A percentile compares a stretch with the other conserved stretches of the same genome.
phyloP scores from a whole-genome alignment of 2,113 vertebrate species.

The zebrafish (Danio rerio) region DNA sequence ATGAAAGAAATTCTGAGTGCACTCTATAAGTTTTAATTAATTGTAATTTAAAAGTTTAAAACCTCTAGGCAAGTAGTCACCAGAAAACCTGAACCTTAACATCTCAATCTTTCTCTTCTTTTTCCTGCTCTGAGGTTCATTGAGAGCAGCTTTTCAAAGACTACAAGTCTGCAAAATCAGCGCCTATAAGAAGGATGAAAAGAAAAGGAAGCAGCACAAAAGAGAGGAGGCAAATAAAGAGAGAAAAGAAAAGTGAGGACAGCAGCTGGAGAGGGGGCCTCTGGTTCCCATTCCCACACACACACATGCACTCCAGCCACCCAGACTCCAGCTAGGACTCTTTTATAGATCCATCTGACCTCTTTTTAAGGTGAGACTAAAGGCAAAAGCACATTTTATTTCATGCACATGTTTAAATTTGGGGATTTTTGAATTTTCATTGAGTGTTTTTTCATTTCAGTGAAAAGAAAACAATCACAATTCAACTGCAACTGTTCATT shows the following conservation, averaged over 20 bases:
- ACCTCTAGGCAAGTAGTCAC: not conserved
- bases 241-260: conserved; percentile 50
- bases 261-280: conserved; percentile 51
- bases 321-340: conserved; percentile 50
- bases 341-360: conserved; percentile 41
- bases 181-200: conserved; percentile 29
- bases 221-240: conserved; percentile 22
- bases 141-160: conserved; percentile 39
- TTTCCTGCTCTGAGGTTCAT: conserved; percentile 40
- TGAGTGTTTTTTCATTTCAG: too few relatives aligned
- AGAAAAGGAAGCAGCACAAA: conserved; percentile 45
- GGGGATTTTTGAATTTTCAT: too few relatives aligned
- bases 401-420: too few relatives aligned
- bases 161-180: conserved; percentile 34
- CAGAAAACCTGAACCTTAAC: conserved; percentile 5
- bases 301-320: conserved; percentile 27
- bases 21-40: not conserved
- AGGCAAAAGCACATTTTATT: too few relatives aligned
- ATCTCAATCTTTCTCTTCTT: conserved; percentile 40
- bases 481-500: too few relatives aligned
- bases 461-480: too few relatives aligned
- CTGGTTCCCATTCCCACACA: conserved; percentile 30
- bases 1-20: not conserved
- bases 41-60: too few relatives aligned
- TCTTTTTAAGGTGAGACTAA: too few relatives aligned